Evolutionary conservation across 53 echinoderm and acorn worm genomes (phyloP).

Genomic region (Echinometra lucunter): DNA sequence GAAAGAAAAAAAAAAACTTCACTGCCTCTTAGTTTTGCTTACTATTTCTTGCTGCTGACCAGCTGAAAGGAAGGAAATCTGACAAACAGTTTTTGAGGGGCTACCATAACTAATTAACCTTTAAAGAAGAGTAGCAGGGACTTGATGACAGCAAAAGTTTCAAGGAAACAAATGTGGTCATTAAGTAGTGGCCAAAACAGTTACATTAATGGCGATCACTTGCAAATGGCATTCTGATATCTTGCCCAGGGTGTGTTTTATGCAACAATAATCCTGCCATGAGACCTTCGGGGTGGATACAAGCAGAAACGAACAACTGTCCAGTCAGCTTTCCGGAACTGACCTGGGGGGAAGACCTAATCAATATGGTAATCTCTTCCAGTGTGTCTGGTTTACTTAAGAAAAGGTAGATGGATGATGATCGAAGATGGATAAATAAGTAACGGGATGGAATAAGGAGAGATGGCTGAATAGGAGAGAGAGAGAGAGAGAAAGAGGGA

Average conservation of each 20-base stretch:
- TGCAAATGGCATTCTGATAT: neutral
- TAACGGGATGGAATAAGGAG: neutral
- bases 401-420: neutral
- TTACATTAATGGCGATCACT: neutral
- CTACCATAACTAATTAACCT: no score
- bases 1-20: no score
- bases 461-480: neutral
- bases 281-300: neutral
- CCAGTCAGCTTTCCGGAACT: neutral
- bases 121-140: neutral
- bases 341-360: conserved; percentile 39
- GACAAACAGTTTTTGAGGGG: no score
- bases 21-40: no score
- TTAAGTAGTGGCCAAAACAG: neutral
- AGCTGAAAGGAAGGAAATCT: no score
- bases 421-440: neutral
- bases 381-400: conserved; percentile 3
- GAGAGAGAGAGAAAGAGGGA: neutral
- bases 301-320: neutral
- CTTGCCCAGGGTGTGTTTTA: neutral
- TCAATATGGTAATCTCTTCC: conserved; percentile 1
- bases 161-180: neutral
- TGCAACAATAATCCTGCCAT: neutral
- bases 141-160: neutral
- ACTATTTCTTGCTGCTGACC: no score